phyloP scores from a whole-genome alignment of 2,113 vertebrate genomes.

The Datnioides undecimradiatus region DNA sequence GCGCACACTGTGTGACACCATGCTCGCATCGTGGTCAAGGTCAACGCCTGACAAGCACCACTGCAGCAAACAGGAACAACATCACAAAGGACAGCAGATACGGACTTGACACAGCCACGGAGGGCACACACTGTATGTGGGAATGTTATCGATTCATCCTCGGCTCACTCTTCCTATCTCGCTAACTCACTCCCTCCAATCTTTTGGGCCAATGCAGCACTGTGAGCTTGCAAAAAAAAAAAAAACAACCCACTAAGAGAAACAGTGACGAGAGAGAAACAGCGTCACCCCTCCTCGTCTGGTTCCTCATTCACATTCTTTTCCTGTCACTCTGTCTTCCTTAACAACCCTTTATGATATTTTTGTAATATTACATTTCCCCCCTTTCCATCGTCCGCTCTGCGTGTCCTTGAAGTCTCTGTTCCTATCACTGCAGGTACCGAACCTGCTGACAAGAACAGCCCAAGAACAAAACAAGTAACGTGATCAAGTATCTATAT shows the following conservation, averaged over 20 bases:
- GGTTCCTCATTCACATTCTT: not conserved
- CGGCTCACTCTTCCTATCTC: constrained; percentile 24
- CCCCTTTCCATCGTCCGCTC: not conserved
- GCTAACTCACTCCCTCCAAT: constrained; percentile 2
- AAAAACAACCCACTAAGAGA: not conserved
- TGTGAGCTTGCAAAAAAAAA: constrained; percentile 70
- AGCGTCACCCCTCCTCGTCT: not conserved
- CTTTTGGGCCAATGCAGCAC: constrained; percentile 63
- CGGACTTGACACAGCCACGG: not conserved
- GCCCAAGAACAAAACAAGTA: not conserved
- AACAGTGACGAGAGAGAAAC: constrained; percentile 15
- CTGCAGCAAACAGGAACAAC: constrained; percentile 39
- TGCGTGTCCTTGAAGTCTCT: not conserved
- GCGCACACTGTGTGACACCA: constrained; percentile 6
- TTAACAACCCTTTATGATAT: not conserved
- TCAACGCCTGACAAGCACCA: constrained; percentile 51
- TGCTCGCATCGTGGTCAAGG: constrained; percentile 55
- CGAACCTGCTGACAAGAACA: constrained; percentile 8
- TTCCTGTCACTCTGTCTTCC: not conserved
- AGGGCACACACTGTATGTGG: constrained; percentile 15
- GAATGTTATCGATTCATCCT: constrained; percentile 45
- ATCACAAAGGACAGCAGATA: not conserved
- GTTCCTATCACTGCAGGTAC: not conserved
- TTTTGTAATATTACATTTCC: not conserved
- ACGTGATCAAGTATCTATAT: not conserved